Evolutionary conservation across 2,797 vertebrate species (phyloP).

Genomic region (Dipus sagitta): DNA sequence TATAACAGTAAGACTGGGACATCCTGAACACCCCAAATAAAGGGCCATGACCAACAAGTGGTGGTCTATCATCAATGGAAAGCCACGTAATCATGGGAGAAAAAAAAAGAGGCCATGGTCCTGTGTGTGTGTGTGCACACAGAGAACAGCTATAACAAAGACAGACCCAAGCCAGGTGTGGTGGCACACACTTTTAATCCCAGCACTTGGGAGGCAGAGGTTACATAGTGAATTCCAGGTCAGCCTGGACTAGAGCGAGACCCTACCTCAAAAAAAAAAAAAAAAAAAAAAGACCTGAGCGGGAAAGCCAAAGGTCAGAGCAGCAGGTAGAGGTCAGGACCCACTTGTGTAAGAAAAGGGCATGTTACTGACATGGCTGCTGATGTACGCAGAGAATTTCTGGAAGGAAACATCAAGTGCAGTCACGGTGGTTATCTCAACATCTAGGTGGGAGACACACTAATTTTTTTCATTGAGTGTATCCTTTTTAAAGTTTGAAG

Average conservation of each 20-base stretch:
- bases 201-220: too few relatives aligned
- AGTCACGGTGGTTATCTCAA: neutral
- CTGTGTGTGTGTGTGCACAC: neutral
- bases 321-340: neutral
- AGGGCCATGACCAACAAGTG: neutral
- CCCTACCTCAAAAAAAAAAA: too few relatives aligned
- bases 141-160: neutral
- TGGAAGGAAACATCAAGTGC: constrained; percentile 27
- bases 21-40: neutral
- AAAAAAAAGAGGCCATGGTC: neutral
- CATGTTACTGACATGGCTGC: neutral
- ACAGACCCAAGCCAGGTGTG: neutral
- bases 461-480: neutral
- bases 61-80: neutral
- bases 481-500: constrained; percentile 12
- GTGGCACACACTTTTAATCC: too few relatives aligned
- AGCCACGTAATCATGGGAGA: neutral
- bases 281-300: neutral
- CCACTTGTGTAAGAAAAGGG: neutral
- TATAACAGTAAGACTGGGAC: neutral
- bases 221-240: too few relatives aligned
- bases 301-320: neutral
- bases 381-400: neutral
- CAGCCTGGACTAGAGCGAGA: too few relatives aligned
- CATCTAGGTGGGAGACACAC: neutral